A percentile compares a stretch with the other conserved stretches of the same genome.
These are phyloP conservation scores for Phoebastria nigripes DNA, from an alignment of 2,797 vertebrate genomes.

Conservation along the genomic window DNA sequence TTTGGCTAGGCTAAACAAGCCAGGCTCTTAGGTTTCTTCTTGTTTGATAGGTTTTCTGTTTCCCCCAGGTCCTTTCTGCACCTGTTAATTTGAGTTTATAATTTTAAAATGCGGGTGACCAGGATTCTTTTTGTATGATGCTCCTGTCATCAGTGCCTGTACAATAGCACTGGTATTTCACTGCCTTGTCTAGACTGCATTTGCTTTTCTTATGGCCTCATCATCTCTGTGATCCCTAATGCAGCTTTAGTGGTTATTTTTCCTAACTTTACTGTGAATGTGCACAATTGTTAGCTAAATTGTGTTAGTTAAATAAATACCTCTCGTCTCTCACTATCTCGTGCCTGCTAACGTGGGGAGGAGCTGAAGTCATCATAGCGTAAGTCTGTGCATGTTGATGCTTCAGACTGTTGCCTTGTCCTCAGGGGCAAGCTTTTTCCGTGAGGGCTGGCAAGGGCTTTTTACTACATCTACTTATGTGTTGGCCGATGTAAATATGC, in stretches of 20 bases:
- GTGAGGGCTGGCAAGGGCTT: neutral
- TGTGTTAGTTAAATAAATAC: neutral
- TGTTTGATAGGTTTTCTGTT: conserved; percentile 47
- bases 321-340: neutral
- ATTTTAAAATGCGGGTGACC: neutral
- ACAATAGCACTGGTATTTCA: neutral
- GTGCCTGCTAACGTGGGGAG: neutral
- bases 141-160: neutral
- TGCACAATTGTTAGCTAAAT: neutral
- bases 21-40: conserved; percentile 41
- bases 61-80: conserved; percentile 32
- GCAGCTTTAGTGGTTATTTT: neutral
- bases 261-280: neutral
- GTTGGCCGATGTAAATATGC: neutral
- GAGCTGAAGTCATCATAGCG: neutral
- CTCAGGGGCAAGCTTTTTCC: neutral
- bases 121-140: neutral
- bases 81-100: conserved; percentile 22
- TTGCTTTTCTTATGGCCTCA: neutral
- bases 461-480: neutral
- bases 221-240: neutral
- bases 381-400: neutral
- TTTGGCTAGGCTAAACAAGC: conserved; percentile 36
- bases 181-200: neutral
- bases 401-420: neutral